Evolutionary conservation across 2,797 vertebrate species (phyloP).

Genomic region (Rhinogobio ventralis): DNA sequence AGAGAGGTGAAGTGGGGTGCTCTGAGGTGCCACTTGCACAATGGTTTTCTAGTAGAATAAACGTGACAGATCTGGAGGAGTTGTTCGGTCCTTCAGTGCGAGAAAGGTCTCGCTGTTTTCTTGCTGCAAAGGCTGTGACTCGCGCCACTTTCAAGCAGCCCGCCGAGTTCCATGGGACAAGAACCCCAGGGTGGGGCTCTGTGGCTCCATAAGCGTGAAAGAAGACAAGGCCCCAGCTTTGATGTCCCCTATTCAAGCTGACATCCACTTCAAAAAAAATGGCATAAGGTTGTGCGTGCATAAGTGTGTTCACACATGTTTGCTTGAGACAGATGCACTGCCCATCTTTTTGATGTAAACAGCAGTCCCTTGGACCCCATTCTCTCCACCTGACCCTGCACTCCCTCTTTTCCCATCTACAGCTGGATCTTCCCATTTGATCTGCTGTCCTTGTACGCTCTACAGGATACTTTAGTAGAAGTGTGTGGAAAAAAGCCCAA

Average conservation of each 20-base stretch:
- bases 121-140: constrained; percentile 48
- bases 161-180: constrained; percentile 66
- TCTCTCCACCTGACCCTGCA: constrained; percentile 45
- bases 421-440: constrained; percentile 58
- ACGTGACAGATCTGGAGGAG: constrained; percentile 38
- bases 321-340: constrained; percentile 56
- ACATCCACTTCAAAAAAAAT: constrained; percentile 79
- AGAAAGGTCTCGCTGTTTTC: constrained; percentile 71
- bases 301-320: constrained; percentile 47
- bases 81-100: constrained; percentile 68
- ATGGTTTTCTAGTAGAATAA: constrained; percentile 47
- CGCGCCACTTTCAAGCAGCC: constrained; percentile 74
- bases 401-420: constrained; percentile 47
- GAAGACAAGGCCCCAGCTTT: constrained; percentile 80
- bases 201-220: constrained; percentile 78
- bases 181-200: constrained; percentile 30
- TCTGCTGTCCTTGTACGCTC: constrained; percentile 43
- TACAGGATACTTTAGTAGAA: constrained; percentile 58
- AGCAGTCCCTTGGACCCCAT: constrained; percentile 60
- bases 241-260: constrained; percentile 86
- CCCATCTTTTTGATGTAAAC: constrained; percentile 78
- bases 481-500: constrained; percentile 68
- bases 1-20: constrained; percentile 8
- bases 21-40: constrained; percentile 48
- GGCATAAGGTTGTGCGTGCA: constrained; percentile 53